A percentile compares a stretch with the other conserved stretches of the same genome.
These are phyloP conservation scores for Pheosia tremula DNA, from an alignment of 2,888 invertebrate species.

Conservation along the genomic window DNA sequence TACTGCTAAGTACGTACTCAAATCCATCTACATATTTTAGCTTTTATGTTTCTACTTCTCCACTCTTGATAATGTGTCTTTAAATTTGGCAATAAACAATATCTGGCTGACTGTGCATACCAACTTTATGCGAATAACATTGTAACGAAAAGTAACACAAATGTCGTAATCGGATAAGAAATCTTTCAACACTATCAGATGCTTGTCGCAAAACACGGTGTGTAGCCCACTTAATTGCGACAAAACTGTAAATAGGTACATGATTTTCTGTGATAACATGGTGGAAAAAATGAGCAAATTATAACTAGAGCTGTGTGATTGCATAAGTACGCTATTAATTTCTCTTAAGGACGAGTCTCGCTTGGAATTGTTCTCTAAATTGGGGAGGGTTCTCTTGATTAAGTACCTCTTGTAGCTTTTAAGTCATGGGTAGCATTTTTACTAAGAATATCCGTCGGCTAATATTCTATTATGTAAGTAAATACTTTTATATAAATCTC, in stretches of 20 bases:
- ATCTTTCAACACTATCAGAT: constrained; percentile 63
- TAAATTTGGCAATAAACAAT: no score
- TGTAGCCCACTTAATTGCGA: constrained; percentile 79
- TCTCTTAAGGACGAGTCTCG: constrained; percentile 66
- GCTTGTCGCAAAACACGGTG: constrained; percentile 73
- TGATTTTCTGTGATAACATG: constrained; percentile 85
- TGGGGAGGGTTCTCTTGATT: constrained; percentile 15
- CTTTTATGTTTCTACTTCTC: no score
- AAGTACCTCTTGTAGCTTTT: not conserved
- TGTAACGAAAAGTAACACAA: constrained; percentile 25
- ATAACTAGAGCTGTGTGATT: constrained; percentile 83
- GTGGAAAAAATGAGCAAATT: constrained; percentile 73
- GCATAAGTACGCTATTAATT: constrained; percentile 78
- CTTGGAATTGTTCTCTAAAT: constrained; percentile 52
- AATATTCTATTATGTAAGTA: not conserved
- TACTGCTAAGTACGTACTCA: no score
- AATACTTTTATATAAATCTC: not conserved
- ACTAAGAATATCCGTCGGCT: not conserved
- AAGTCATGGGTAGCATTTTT: not conserved
- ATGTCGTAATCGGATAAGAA: constrained; percentile 52
- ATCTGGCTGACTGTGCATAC: no score
- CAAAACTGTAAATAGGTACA: constrained; percentile 83
- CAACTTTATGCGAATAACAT: no score
- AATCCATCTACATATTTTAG: no score
- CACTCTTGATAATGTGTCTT: no score